Conservation (phyloP, 2,113 vertebrate species). For the Chitala chitala region DNA sequence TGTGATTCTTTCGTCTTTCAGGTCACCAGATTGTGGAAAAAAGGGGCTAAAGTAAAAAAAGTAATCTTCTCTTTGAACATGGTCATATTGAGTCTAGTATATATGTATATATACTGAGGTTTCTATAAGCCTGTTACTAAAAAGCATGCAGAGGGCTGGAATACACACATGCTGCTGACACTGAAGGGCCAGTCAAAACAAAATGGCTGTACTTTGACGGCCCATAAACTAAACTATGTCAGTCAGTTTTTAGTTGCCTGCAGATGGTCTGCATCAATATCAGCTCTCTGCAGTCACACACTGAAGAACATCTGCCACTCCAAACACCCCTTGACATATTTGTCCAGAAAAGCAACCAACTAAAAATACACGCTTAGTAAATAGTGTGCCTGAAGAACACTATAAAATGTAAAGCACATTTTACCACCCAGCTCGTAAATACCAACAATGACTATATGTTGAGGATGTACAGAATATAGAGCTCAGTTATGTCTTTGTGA, state of each 20-base stretch:
- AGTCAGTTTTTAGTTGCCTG: neutral
- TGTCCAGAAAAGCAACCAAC: neutral
- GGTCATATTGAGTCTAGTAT: too few species aligned
- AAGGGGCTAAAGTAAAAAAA: too few species aligned
- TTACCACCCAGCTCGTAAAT: slow-evolving; percentile 4
- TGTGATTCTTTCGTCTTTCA: too few species aligned
- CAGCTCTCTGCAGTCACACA: neutral
- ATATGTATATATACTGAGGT: too few species aligned
- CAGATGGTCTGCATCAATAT: neutral
- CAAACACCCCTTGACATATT: neutral
- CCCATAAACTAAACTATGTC: too few species aligned
- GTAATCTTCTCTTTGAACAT: too few species aligned
- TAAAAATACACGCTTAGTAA: slow-evolving; percentile 6
- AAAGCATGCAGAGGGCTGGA: too few species aligned
- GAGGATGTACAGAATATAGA: neutral
- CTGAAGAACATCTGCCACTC: neutral
- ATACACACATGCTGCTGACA: too few species aligned
- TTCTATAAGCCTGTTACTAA: too few species aligned
- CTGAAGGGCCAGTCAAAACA: too few species aligned
- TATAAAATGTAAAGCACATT: neutral
- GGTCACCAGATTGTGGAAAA: too few species aligned
- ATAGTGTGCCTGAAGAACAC: slow-evolving; percentile 8
- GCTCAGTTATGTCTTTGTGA: neutral
- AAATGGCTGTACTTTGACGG: too few species aligned
- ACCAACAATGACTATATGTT: neutral